Evolutionary conservation across 2,113 vertebrate genomes (phyloP).

Genomic region (Chaenocephalus aceratus): DNA sequence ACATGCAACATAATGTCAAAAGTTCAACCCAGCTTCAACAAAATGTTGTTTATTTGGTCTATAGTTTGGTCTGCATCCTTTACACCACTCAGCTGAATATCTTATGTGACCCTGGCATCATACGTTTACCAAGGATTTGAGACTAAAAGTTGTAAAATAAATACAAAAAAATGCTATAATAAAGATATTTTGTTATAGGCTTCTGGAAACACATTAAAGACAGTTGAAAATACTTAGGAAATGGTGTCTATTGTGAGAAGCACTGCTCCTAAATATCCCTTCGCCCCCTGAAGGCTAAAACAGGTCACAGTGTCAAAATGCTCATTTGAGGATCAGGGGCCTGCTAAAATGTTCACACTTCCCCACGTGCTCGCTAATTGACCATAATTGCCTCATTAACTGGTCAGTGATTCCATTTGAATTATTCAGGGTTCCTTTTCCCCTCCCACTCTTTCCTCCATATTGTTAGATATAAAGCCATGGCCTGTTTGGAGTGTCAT

Average conservation of each 20-base stretch:
- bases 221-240: neutral
- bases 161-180: neutral
- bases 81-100: neutral
- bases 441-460: slow-evolving; percentile 25
- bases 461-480: slow-evolving; percentile 78
- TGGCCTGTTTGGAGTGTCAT: slow-evolving; percentile 85
- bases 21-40: too few relatives aligned
- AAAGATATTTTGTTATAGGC: too few relatives aligned
- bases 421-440: slow-evolving; percentile 74
- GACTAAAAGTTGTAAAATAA: neutral
- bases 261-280: slow-evolving; percentile 21
- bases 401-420: slow-evolving; percentile 89
- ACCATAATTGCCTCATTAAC: slow-evolving; percentile 88
- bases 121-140: neutral
- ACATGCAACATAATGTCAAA: too few relatives aligned
- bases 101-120: neutral
- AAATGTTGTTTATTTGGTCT: too few relatives aligned
- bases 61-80: neutral
- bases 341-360: slow-evolving; percentile 73
- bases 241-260: neutral
- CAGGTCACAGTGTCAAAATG: slow-evolving; percentile 76
- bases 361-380: slow-evolving; percentile 86
- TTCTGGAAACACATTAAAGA: neutral
- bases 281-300: slow-evolving; percentile 57
- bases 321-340: slow-evolving; percentile 59